Base-by-base conservation (phyloP, 2,113 vertebrate genomes). In the Cinclus cinclus region DNA sequence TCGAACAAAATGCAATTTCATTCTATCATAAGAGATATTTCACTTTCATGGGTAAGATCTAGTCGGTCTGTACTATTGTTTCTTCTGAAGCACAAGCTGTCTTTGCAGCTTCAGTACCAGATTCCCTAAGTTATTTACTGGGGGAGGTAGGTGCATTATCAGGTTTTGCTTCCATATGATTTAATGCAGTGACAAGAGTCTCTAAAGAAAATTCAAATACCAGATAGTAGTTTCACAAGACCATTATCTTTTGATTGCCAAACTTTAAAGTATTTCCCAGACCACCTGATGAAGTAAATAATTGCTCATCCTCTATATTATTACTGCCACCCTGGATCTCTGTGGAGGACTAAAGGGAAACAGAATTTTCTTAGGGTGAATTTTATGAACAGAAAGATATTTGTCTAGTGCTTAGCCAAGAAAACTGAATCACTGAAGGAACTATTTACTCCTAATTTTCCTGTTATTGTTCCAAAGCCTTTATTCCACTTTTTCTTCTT, bases 261-360 rank as follows among this genome's bases (percentile, higher is more conserved):
- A 94, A 97, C 95, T 96, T 97, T 63, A 95, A 95, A 96, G 92
- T 83, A 85, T 96, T 96, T 96, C 94, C 95, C 94, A 96, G 74
- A 95, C 93, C 88, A 85, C 81, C 92, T 87, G 86, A 95, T 96
- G 93, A 97, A 97, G 93, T 94, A 93, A 96, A 95, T 96, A 96
- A 96, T 96, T 97, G 94, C 83, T 95, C 82, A 94, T 95, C 92
- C 92, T 94, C 65, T 95, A 9, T 96, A 85, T 91, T 96, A 96
- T 94, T 97, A 87, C 86, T 87, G 92, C 94, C 94, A 94, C 83
- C 87, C 80, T 94, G 93, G 76, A 89, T 95, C 97, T 96, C 94
- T 95, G 86, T 92, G 84, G 93, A 86, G 78, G 83, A 96, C 93
- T 94, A 95, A 96, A 97, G 88, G 90, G 90, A 96, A 95, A 94